A percentile compares a stretch with the other conserved stretches of the same genome.
These are phyloP conservation scores for Schrankia costaestrigalis DNA, from an alignment of 2,888 invertebrate species.

Conservation along the genomic window DNA sequence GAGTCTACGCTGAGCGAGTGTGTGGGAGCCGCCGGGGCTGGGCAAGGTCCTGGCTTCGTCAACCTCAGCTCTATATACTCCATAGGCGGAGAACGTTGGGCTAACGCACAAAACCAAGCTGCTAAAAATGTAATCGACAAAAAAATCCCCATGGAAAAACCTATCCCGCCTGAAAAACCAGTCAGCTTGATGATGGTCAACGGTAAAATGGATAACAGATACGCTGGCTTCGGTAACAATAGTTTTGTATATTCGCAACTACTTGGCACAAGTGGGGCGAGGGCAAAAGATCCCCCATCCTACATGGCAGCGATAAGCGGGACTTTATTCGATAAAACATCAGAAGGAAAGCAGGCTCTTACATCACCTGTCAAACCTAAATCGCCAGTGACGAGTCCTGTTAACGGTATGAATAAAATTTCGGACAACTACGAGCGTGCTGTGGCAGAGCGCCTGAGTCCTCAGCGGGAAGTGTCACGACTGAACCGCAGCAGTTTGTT, in stretches of 20 bases:
- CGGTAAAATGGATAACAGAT: constrained; percentile 68
- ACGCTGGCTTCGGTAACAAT: constrained; percentile 66
- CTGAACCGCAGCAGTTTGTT: constrained; percentile 65
- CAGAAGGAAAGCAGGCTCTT: constrained; percentile 29
- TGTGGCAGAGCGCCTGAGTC: constrained; percentile 66
- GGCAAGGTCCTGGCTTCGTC: constrained; percentile 51
- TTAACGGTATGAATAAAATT: constrained; percentile 72
- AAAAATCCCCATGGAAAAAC: constrained; percentile 59
- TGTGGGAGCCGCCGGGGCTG: constrained; percentile 33
- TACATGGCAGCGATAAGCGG: constrained; percentile 65
- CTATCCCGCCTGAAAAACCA: constrained; percentile 72
- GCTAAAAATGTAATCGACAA: constrained; percentile 54
- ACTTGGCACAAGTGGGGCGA: constrained; percentile 52
- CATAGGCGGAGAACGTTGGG: constrained; percentile 60
- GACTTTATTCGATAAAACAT: constrained; percentile 51
- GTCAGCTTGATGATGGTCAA: constrained; percentile 75
- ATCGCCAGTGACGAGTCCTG: constrained; percentile 60
- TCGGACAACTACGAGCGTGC: constrained; percentile 76
- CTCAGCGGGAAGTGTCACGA: constrained; percentile 57
- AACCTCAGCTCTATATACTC: constrained; percentile 75
- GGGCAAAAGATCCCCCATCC: constrained; percentile 67
- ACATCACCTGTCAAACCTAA: constrained; percentile 54
- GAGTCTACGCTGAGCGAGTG: constrained; percentile 68
- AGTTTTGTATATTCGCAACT: constrained; percentile 74
- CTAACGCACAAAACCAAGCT: constrained; percentile 22